Evolutionary conservation across 2,797 vertebrate genomes (phyloP), one percentile per base, ranked within the genome.

Genomic region (Coranthus polyacanthus): DNA sequence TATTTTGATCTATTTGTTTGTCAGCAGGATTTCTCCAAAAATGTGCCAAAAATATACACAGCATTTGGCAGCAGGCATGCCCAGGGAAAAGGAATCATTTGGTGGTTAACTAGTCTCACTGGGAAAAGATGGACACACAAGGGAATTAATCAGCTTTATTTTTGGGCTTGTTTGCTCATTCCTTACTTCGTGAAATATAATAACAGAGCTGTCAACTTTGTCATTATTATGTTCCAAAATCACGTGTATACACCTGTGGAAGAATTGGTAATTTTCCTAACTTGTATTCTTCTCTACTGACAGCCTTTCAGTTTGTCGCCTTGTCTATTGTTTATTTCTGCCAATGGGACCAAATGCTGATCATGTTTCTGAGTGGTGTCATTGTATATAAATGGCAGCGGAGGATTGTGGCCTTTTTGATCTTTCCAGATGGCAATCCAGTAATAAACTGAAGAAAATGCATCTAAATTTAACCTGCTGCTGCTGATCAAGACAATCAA

Each of bases 1-100:
- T 17, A 44, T 53, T 12, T 52, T 37, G 32, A 21, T 46, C 50
- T 12, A 51, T 41, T 53, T 44, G 47, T 15, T 24, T 64, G 17
- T 69, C 38, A 55, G 11, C 12, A 51, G 24, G 4, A 20, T 41
- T 34, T 58, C 0, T 2, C 17, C 21, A 11, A 20, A 29, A 47
- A 18, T 42, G 17, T 3, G 12, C 0, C 21, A 24, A 11, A 18
- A 7, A 46, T 58, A 63, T 21, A 58, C 36, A 43, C 46, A 2
- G 60, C 22, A 42, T 43, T 62, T 42, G 22, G 39, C 12, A 8
- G 10, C 15, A 41, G 26, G 20, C 3, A 15, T 37, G 20, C 34
- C 22, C 3, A 24, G 26, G 22, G 39, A 36, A 20, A 64, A 44
- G 16, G 18, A 65, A 39, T 50, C 1, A 36, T 38, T 26, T 18